A percentile compares a stretch with the other conserved stretches of the same genome.
Evolutionary conservation across 1,140 invertebrate genomes (phyloP).

Genomic region (Lutraria rhynchaena): DNA sequence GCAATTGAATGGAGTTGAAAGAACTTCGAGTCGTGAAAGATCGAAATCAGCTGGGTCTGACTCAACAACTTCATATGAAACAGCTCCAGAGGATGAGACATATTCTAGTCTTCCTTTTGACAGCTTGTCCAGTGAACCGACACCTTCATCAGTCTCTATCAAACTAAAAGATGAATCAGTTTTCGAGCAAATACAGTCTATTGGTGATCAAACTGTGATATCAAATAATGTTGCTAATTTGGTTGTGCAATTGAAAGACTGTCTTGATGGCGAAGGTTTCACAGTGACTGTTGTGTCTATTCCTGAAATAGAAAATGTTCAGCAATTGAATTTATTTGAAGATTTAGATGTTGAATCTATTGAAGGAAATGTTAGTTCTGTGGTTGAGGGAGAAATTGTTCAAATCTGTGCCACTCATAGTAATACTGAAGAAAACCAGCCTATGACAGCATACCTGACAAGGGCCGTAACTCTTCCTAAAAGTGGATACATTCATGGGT

Average conservation of each 20-base stretch:
- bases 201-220: too few relatives aligned
- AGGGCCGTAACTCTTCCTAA: conserved; percentile 38
- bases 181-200: too few relatives aligned
- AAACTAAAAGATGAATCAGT: conserved; percentile 1
- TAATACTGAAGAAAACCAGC: neutral
- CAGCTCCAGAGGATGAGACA: conserved; percentile 16
- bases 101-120: neutral
- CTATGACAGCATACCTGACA: conserved; percentile 31
- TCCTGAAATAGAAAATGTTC: conserved; percentile 1
- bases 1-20: neutral
- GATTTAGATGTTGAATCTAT: conserved; percentile 3
- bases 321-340: conserved; percentile 27
- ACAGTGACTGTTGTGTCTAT: conserved; percentile 32
- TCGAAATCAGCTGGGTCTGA: conserved; percentile 7
- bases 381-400: conserved; percentile 33
- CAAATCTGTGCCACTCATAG: neutral
- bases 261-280: neutral
- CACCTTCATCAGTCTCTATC: neutral
- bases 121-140: conserved; percentile 27
- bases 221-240: neutral
- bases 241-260: conserved; percentile 20
- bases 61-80: conserved; percentile 27
- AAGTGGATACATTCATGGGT: conserved; percentile 39
- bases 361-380: conserved; percentile 16
- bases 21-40: neutral